Percentiles rank a stretch among this genome's conserved stretches.
Evolutionary conservation across 2,888 invertebrate species (phyloP).

Genomic region (Synergus gifuensis): DNA sequence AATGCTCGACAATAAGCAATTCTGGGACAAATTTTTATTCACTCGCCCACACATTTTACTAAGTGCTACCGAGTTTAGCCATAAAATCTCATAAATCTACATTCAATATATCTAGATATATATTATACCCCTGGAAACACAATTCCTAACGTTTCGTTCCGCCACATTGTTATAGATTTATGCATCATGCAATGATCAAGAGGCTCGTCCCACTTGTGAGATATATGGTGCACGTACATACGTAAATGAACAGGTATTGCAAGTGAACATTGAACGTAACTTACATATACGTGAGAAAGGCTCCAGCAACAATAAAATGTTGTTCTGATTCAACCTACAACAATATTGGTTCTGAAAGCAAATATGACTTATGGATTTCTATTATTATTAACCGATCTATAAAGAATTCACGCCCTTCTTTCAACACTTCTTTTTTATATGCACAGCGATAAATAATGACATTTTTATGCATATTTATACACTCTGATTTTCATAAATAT

Average conservation of each 20-base stretch:
- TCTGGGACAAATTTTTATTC: not conserved
- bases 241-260: slow-evolving; percentile 26
- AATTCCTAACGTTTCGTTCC: slow-evolving; percentile 63
- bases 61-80: not conserved
- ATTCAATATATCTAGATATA: not conserved
- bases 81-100: not conserved
- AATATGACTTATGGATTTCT: slow-evolving; percentile 4
- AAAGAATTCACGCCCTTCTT: not conserved
- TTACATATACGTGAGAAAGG: not conserved
- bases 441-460: not conserved
- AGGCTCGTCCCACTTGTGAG: not conserved
- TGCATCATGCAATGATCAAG: not conserved
- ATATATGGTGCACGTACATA: not conserved
- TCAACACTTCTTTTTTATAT: slow-evolving; percentile 7
- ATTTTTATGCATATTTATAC: too few relatives aligned
- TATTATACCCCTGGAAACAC: slow-evolving; percentile 51
- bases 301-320: slow-evolving; percentile 15
- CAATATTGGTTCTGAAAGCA: slow-evolving; percentile 19
- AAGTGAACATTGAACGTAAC: slow-evolving; percentile 4
- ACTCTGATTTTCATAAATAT: too few relatives aligned
- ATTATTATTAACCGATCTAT: not conserved
- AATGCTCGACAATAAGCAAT: not conserved
- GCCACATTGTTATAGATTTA: slow-evolving; percentile 60
- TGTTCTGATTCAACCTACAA: slow-evolving; percentile 29
- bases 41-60: not conserved